phyloP scores from a whole-genome alignment of 2,113 vertebrate genomes.

The Entelurus aequoreus region DNA sequence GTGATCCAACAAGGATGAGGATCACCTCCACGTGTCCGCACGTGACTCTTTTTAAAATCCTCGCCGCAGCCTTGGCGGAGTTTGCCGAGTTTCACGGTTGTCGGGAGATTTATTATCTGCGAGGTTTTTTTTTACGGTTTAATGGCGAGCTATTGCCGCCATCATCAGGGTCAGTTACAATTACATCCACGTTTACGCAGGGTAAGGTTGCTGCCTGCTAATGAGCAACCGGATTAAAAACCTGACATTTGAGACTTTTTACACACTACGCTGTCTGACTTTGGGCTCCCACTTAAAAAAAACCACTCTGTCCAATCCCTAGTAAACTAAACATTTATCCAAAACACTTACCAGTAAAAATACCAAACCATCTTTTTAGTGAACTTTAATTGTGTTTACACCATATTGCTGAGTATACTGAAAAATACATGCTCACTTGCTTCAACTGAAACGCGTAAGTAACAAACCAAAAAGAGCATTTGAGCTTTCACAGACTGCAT shows the following conservation, averaged over 20 bases:
- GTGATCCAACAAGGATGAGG: conserved; percentile 1
- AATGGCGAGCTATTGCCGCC: conserved; percentile 48
- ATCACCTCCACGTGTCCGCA: no score
- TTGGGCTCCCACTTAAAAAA: conserved; percentile 4
- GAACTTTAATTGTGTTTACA: no score
- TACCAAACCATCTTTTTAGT: no score
- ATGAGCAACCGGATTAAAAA: conserved; percentile 12
- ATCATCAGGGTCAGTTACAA: conserved; percentile 55
- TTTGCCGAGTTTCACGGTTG: conserved; percentile 44
- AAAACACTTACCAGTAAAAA: no score
- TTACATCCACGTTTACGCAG: conserved; percentile 38
- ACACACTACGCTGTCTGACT: background rate
- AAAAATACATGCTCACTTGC: no score
- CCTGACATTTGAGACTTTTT: conserved; percentile 3
- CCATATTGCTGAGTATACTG: no score
- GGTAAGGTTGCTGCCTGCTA: no score
- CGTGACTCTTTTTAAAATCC: no score
- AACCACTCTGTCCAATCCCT: background rate
- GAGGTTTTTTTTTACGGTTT: conserved; percentile 55
- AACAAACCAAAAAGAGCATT: no score
- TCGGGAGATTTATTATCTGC: conserved; percentile 51
- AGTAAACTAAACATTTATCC: no score
- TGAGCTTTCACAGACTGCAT: no score
- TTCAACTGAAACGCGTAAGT: no score
- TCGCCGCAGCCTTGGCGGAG: conserved; percentile 10